Percentiles rank a stretch among this genome's conserved stretches.
phyloP scores from a whole-genome alignment of 2,797 vertebrate genomes.

The Pampus argenteus region DNA sequence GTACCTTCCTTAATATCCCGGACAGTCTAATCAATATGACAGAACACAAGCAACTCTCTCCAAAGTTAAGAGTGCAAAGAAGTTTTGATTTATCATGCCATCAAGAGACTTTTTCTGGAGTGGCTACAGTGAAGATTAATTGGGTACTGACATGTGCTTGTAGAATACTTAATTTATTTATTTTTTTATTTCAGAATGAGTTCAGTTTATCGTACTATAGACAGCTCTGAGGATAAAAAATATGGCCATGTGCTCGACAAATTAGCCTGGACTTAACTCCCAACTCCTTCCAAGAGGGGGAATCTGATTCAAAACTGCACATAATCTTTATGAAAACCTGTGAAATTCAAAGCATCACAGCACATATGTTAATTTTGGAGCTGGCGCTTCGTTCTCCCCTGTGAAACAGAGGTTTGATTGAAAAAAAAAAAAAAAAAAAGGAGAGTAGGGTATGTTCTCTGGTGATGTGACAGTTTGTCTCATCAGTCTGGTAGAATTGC shows the following conservation, averaged over 20 bases:
- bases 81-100: slow-evolving; percentile 50
- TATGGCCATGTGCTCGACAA: slow-evolving; percentile 10
- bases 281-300: neutral
- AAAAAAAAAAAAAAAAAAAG: neutral
- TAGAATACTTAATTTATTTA: slow-evolving; percentile 35
- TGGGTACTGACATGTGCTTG: slow-evolving; percentile 15
- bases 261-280: slow-evolving; percentile 11
- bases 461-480: slow-evolving; percentile 58
- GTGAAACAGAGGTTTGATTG: neutral
- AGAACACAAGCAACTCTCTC: slow-evolving; percentile 21
- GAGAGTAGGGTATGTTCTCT: neutral
- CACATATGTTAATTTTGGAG: slow-evolving; percentile 4
- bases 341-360: neutral
- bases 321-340: slow-evolving; percentile 3
- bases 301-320: slow-evolving; percentile 15
- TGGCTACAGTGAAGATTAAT: slow-evolving; percentile 42
- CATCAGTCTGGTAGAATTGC: slow-evolving; percentile 49
- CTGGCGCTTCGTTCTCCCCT: slow-evolving; percentile 1
- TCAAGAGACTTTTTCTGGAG: slow-evolving; percentile 22
- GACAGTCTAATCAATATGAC: slow-evolving; percentile 44
- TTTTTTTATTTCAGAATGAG: slow-evolving; percentile 23
- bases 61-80: slow-evolving; percentile 14
- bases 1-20: slow-evolving; percentile 16
- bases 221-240: slow-evolving; percentile 25
- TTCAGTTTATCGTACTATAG: neutral